Conservation (phyloP, 1,140 invertebrate species). For the Apis laboriosa region DNA sequence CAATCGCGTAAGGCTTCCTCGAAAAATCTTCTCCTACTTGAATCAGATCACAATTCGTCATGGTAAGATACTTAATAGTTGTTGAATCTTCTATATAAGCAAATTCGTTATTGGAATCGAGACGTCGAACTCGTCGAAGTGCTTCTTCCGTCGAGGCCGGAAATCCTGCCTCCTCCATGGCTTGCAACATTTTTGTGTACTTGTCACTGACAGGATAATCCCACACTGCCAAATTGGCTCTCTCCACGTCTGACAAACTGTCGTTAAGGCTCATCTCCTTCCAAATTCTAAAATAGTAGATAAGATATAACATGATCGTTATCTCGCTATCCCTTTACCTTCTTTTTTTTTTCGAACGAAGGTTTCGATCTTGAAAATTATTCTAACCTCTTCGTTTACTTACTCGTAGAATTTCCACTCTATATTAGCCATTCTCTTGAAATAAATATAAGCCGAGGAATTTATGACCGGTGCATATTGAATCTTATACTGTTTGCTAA, state of each 20-base stretch:
- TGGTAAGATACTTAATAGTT: constrained; percentile 91
- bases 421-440: constrained; percentile 97
- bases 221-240: constrained; percentile 97
- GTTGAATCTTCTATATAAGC: constrained; percentile 97
- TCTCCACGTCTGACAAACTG: constrained; percentile 91
- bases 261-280: constrained; percentile 98
- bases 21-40: constrained; percentile 98
- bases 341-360: neutral
- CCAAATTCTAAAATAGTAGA: constrained; percentile 89
- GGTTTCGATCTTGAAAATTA: neutral
- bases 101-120: constrained; percentile 90
- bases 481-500: constrained; percentile 97
- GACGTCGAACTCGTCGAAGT: constrained; percentile 87
- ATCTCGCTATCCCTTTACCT: neutral
- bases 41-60: constrained; percentile 95
- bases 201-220: constrained; percentile 99
- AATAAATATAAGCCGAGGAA: constrained; percentile 94
- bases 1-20: constrained; percentile 97
- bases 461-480: constrained; percentile 94
- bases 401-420: constrained; percentile 97
- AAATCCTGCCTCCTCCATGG: constrained; percentile 94
- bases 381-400: constrained; percentile 71
- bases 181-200: constrained; percentile 99
- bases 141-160: constrained; percentile 90
- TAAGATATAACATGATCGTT: too few species aligned